Base-by-base conservation (phyloP, 2,113 vertebrate genomes). In the Xerus inauris region DNA sequence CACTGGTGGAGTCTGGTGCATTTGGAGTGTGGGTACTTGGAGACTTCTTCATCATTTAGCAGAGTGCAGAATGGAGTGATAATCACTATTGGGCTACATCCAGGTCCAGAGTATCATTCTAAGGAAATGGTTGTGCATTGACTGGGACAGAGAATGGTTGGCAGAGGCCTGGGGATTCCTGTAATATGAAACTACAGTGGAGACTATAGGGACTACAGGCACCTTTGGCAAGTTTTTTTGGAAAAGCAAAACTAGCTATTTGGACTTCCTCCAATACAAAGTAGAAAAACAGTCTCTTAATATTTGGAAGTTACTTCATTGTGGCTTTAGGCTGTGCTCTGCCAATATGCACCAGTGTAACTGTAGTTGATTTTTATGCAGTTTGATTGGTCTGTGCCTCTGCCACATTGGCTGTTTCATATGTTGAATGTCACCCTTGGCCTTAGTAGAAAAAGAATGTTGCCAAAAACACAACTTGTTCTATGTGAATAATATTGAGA, bases 401-500 rank as follows among this genome's bases (percentile, higher is more conserved):
- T 54, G 57, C n/a, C 69, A 22, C 4, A 16, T 7, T 88, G 86
- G 16, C 32, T 65, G 11, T 77, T 89, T 89, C 28, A 38, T 38
- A 57, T 47, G 72, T 80, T 87, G 73, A 87, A 95, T 91, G n/a
- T 67, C 71, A 92, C n/a, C 45, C 20, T 35, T 72, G 64, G 79
- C 65, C 59, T 76, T 86, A 71, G 45, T 42, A 96, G 47, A 76
- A 62, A 72, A 88, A 81, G 38, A 79, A 92, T 75, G 20, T 83
- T 76, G 90, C 87, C 42, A 17, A 86, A 57, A 82, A 91, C 20
- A 82, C 77, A 85, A 75, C 47, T 77, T 73, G 30, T 75, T 93
- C 82, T 93, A 30, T 82, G 77, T 88, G 38, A 82, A 12, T 89
- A 62, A 72, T 75, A 75, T 47, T 96, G 64, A 97, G 69, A 51